Evolutionary conservation across 2,888 invertebrate genomes (phyloP).

Genomic region (Apamea monoglypha): DNA sequence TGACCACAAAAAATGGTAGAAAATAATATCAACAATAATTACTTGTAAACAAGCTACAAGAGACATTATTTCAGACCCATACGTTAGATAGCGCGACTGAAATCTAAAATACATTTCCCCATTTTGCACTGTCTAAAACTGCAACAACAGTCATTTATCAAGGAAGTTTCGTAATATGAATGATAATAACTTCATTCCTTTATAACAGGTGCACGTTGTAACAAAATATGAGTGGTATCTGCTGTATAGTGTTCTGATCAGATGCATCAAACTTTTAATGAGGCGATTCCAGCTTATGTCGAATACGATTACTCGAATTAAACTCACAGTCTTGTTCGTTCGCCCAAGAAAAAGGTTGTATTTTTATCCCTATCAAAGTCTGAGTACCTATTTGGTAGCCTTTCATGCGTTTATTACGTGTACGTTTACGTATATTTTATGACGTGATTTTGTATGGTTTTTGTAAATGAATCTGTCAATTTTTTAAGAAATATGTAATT

Average conservation of each 20-base stretch:
- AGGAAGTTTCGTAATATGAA: conserved; percentile 81
- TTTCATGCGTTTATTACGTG: too few species aligned
- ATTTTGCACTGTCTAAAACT: conserved; percentile 78
- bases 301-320: conserved; percentile 63
- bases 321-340: neutral
- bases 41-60: conserved; percentile 22
- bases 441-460: neutral
- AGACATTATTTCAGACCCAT: conserved; percentile 47
- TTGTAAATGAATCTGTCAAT: neutral
- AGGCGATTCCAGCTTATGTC: conserved; percentile 72
- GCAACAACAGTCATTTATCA: conserved; percentile 83
- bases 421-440: too few species aligned
- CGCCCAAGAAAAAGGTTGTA: neutral
- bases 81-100: conserved; percentile 56
- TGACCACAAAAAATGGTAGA: neutral
- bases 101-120: conserved; percentile 75
- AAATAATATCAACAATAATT: conserved; percentile 33
- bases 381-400: neutral
- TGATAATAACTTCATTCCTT: conserved; percentile 82
- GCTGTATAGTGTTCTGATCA: conserved; percentile 59
- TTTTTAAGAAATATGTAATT: neutral
- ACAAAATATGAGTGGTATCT: conserved; percentile 48
- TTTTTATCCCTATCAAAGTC: neutral
- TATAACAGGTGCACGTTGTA: conserved; percentile 57
- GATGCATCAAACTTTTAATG: conserved; percentile 77